phyloP scores from a whole-genome alignment of 2,888 invertebrate genomes.

The Stegophylla sp. region DNA sequence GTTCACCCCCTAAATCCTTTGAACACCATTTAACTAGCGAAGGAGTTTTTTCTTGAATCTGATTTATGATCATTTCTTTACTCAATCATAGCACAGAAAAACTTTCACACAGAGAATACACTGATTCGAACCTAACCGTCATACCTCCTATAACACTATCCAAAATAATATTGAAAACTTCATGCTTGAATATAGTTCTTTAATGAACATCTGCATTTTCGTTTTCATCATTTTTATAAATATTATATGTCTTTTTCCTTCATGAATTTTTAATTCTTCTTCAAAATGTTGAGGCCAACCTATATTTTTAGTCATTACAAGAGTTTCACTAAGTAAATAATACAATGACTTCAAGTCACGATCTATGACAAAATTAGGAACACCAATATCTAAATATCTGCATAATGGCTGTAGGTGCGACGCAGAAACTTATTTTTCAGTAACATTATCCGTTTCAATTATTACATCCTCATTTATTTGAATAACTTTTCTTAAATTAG shows the following conservation, averaged over 20 bases:
- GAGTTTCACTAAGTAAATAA: not conserved
- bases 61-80: not conserved
- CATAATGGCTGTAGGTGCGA: too few relatives aligned
- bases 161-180: not conserved
- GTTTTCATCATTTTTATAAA: not conserved
- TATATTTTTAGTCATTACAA: constrained; percentile 1
- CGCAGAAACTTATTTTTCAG: too few relatives aligned
- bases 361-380: constrained; percentile 2
- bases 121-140: not conserved
- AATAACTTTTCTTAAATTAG: too few relatives aligned
- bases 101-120: not conserved
- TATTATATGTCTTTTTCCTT: not conserved
- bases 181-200: not conserved
- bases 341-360: constrained; percentile 2
- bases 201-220: too few relatives aligned
- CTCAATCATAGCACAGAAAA: not conserved
- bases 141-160: not conserved
- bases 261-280: not conserved
- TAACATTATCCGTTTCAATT: too few relatives aligned
- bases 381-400: too few relatives aligned
- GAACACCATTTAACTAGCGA: not conserved
- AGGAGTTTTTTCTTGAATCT: not conserved
- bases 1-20: not conserved
- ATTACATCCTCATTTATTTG: too few relatives aligned
- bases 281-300: not conserved